Conservation (phyloP, 2,113 vertebrate genomes). For the Cebidichthys violaceus region DNA sequence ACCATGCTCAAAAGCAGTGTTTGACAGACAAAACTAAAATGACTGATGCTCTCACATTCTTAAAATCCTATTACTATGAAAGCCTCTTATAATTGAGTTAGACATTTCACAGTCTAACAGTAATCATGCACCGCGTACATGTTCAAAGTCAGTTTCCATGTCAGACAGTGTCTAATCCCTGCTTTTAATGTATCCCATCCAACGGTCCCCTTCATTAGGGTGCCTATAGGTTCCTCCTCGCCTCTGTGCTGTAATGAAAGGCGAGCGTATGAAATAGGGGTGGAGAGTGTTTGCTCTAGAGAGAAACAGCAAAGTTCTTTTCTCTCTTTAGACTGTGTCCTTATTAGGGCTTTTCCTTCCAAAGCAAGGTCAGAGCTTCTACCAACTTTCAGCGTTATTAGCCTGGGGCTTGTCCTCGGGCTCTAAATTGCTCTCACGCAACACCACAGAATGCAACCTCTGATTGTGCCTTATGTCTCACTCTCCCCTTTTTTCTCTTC, state of each 20-base stretch:
- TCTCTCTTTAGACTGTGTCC: constrained; percentile 74
- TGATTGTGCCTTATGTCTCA: constrained; percentile 76
- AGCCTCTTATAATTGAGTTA: constrained; percentile 75
- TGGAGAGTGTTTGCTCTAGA: constrained; percentile 76
- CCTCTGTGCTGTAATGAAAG: constrained; percentile 72
- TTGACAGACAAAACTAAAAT: constrained; percentile 71
- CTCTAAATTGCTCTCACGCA: constrained; percentile 73
- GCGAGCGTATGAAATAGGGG: constrained; percentile 67
- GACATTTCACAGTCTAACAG: constrained; percentile 75
- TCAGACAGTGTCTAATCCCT: constrained; percentile 77
- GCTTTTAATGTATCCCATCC: constrained; percentile 73
- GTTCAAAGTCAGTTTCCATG: constrained; percentile 77
- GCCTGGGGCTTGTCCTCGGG: constrained; percentile 79
- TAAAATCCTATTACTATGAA: constrained; percentile 77
- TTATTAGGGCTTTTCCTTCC: constrained; percentile 79
- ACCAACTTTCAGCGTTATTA: constrained; percentile 81
- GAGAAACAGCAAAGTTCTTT: constrained; percentile 67
- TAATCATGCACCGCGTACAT: constrained; percentile 73
- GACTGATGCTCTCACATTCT: constrained; percentile 69
- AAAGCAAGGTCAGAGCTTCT: constrained; percentile 78
- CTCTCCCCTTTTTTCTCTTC: constrained; percentile 65
- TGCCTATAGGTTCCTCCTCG: constrained; percentile 71
- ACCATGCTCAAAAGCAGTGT: constrained; percentile 61
- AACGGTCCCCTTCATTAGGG: constrained; percentile 73
- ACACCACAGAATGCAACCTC: constrained; percentile 71